phyloP scores from a whole-genome alignment of 2,113 vertebrate species.

The Oophaga pumilio region DNA sequence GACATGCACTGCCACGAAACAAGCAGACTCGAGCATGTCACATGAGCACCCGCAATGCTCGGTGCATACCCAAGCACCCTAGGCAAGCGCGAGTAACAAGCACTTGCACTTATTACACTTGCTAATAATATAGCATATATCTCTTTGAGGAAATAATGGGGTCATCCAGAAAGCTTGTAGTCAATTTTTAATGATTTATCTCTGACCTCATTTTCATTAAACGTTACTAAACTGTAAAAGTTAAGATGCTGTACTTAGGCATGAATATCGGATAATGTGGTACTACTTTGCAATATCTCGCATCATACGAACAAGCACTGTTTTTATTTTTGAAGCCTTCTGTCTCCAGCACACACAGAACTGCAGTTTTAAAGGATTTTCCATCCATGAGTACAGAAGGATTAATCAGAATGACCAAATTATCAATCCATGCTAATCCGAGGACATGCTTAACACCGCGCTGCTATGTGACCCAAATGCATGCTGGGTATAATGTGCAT shows the following conservation, averaged over 20 bases:
- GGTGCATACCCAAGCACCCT: too few relatives aligned
- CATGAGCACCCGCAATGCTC: too few relatives aligned
- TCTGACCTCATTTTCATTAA: background rate
- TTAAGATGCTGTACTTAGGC: background rate
- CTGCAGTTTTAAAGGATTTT: slow-evolving; percentile 39
- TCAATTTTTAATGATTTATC: background rate
- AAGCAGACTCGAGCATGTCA: too few relatives aligned
- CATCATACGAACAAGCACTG: background rate
- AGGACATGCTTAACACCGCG: slow-evolving; percentile 10
- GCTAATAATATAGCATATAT: background rate
- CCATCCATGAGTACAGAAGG: slow-evolving; percentile 14
- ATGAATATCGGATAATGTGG: background rate
- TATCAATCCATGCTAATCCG: slow-evolving; percentile 32
- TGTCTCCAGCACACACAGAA: background rate
- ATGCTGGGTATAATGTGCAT: slow-evolving; percentile 40
- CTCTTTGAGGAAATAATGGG: background rate
- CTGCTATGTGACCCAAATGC: slow-evolving; percentile 30
- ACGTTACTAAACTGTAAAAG: background rate
- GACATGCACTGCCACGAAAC: too few relatives aligned
- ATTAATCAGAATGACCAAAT: slow-evolving; percentile 37
- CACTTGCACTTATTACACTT: too few relatives aligned
- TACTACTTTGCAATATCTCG: background rate
- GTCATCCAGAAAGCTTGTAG: background rate
- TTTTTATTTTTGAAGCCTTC: slow-evolving; percentile 2
- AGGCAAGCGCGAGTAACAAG: too few relatives aligned